Evolutionary conservation across 2,888 invertebrate genomes (phyloP).

Genomic region (Andricus quercusramuli): DNA sequence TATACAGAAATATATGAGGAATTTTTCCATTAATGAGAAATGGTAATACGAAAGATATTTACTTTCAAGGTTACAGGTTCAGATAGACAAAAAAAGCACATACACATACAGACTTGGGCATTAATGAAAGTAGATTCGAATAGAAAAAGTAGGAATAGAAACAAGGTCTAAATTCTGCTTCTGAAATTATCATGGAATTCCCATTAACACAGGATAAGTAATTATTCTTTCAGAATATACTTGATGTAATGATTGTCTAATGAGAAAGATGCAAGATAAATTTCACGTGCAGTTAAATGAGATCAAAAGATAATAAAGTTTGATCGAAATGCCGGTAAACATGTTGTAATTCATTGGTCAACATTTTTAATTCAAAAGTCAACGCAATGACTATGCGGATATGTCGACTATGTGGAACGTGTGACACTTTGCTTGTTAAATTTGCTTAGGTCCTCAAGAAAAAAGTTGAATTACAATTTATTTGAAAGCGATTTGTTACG

Average conservation of each 20-base stretch:
- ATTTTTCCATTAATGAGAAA: background rate
- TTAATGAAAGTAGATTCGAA: background rate
- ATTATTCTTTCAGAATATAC: background rate
- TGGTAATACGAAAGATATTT: background rate
- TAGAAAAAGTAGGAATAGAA: background rate
- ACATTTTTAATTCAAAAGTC: background rate
- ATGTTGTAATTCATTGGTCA: conserved; percentile 1
- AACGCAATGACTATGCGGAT: background rate
- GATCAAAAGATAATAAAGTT: background rate
- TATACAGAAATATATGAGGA: background rate
- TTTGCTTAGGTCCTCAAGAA: background rate
- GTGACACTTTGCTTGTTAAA: background rate
- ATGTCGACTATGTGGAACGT: background rate
- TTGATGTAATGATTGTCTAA: background rate
- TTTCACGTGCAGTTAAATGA: background rate
- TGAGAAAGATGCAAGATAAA: background rate
- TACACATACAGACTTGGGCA: background rate
- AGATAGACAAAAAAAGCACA: background rate
- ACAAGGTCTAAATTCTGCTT: background rate
- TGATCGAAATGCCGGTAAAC: background rate
- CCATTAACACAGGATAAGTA: background rate
- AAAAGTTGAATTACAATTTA: conserved; percentile 38
- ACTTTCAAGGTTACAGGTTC: background rate
- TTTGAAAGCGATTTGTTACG: conserved; percentile 42
- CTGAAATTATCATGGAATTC: background rate